phyloP scores from a whole-genome alignment of 64 coral and sea anemone species.

The Trachythela sp. region DNA sequence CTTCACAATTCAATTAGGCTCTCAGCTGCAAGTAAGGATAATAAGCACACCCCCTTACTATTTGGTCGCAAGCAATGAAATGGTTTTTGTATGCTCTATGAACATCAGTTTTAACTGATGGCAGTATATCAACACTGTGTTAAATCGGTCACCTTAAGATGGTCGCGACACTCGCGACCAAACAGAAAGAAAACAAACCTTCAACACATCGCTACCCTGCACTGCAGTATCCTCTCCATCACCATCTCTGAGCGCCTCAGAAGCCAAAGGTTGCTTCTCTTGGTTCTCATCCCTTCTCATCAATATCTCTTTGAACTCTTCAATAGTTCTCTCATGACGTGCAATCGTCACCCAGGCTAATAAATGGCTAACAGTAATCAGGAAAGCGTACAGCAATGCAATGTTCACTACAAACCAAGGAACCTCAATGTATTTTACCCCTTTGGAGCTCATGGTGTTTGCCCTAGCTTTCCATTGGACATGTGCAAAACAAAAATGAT shows the following conservation, averaged over 20 bases:
- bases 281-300: neutral
- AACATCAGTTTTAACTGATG: too few relatives aligned
- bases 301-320: neutral
- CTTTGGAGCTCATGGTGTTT: neutral
- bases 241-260: neutral
- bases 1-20: too few relatives aligned
- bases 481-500: neutral
- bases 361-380: neutral
- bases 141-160: too few relatives aligned
- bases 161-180: neutral
- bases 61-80: too few relatives aligned
- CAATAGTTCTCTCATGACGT: constrained; percentile 6
- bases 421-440: neutral
- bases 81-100: too few relatives aligned
- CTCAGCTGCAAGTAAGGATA: too few relatives aligned
- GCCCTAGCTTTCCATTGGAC: neutral
- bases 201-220: neutral
- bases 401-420: neutral
- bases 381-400: neutral
- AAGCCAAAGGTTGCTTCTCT: neutral
- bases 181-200: neutral
- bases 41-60: too few relatives aligned
- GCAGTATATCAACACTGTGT: too few relatives aligned
- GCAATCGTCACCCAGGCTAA: neutral
- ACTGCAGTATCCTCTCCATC: neutral